A percentile compares a stretch with the other conserved stretches of the same genome.
phyloP scores from a whole-genome alignment of 1,140 invertebrate genomes.

The Heliconius himera region DNA sequence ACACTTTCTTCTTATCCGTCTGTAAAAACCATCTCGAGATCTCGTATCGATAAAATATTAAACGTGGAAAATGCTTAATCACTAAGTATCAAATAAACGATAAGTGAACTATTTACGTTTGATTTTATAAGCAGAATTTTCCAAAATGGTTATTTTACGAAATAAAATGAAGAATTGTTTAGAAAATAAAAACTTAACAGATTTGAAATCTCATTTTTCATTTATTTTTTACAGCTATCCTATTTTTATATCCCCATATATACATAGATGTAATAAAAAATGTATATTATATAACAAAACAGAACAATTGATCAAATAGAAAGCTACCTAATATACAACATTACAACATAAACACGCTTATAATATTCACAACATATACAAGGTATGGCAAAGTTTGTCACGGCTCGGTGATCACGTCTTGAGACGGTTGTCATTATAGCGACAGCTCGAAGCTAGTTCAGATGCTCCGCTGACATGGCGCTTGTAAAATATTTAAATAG shows the following conservation, averaged over 20 bases:
- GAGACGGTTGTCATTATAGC: constrained; percentile 1
- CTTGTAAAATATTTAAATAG: background rate
- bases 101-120: too few species aligned
- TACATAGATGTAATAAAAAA: background rate
- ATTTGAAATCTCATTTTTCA: too few species aligned
- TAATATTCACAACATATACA: background rate
- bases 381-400: background rate
- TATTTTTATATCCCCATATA: background rate
- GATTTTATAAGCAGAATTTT: too few species aligned
- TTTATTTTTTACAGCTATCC: too few species aligned
- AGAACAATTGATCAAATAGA: background rate
- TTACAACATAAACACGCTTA: background rate
- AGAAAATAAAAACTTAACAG: too few species aligned
- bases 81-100: too few species aligned
- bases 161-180: too few species aligned
- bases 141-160: too few species aligned
- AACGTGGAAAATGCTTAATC: too few species aligned
- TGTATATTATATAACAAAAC: background rate
- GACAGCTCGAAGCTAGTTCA: background rate
- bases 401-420: background rate
- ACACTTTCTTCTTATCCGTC: too few species aligned
- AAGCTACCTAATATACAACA: background rate
- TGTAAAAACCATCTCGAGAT: too few species aligned
- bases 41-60: too few species aligned
- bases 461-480: background rate